These are phyloP conservation scores for Achroia grisella DNA, from an alignment of 1,140 invertebrate genomes.

Conservation along the genomic window DNA sequence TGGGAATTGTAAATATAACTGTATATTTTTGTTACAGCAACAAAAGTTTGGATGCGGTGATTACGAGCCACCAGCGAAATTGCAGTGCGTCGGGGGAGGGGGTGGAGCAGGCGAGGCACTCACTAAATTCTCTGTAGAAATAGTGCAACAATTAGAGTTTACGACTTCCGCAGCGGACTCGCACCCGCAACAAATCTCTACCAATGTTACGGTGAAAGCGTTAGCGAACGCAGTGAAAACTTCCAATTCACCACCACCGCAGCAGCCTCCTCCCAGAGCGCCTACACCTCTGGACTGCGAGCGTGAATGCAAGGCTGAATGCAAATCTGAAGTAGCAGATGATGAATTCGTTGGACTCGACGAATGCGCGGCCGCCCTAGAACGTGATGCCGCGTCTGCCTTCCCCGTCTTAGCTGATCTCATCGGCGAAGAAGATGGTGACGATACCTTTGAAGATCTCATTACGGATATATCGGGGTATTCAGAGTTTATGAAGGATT, in stretches of 20 bases:
- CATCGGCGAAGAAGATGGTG: slow-evolving; percentile 88
- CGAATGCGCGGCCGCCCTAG: slow-evolving; percentile 84
- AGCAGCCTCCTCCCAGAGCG: slow-evolving; percentile 53
- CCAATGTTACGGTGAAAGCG: slow-evolving; percentile 94
- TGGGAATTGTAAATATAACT: not conserved
- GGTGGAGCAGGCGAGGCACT: slow-evolving; percentile 75
- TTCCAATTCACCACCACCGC: slow-evolving; percentile 76
- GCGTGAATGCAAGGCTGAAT: slow-evolving; percentile 76
- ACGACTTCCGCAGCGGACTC: slow-evolving; percentile 87
- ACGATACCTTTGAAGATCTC: slow-evolving; percentile 89
- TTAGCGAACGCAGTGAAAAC: slow-evolving; percentile 88
- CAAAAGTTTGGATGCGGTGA: slow-evolving; percentile 89
- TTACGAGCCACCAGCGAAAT: slow-evolving; percentile 86
- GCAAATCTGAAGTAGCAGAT: slow-evolving; percentile 88
- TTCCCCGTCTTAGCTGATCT: slow-evolving; percentile 87
- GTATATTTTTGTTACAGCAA: slow-evolving; percentile 78
- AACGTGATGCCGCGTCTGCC: slow-evolving; percentile 84
- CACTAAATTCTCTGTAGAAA: slow-evolving; percentile 91
- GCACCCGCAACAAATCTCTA: slow-evolving; percentile 91
- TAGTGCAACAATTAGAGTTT: slow-evolving; percentile 91
- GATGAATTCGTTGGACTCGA: slow-evolving; percentile 88
- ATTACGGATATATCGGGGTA: slow-evolving; percentile 91
- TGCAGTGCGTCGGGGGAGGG: slow-evolving; percentile 78
- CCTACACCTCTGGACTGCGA: slow-evolving; percentile 75
- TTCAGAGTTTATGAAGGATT: slow-evolving; percentile 88